phyloP scores from a whole-genome alignment of 1,140 invertebrate genomes.

The Phocides pigmalion region DNA sequence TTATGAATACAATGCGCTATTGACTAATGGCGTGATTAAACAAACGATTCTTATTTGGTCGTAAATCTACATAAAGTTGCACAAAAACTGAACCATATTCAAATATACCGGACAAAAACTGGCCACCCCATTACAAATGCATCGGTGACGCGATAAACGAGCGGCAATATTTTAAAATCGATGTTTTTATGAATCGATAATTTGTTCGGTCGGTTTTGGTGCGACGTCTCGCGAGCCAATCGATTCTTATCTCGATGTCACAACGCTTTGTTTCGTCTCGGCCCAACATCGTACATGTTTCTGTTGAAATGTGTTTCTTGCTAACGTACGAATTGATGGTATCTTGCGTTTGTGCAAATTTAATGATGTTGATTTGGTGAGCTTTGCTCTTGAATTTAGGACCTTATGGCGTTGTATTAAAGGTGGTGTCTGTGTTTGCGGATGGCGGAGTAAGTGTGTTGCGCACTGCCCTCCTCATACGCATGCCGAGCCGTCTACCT shows the following conservation, averaged over 20 bases:
- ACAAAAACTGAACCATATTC: conserved; percentile 32
- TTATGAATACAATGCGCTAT: neutral
- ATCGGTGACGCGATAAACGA: conserved; percentile 71
- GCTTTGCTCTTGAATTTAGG: conserved; percentile 43
- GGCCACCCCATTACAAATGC: conserved; percentile 68
- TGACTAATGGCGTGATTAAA: conserved; percentile 9
- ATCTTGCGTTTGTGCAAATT: conserved; percentile 67
- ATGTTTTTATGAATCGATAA: conserved; percentile 84
- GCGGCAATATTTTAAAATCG: conserved; percentile 81
- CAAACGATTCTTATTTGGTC: conserved; percentile 7
- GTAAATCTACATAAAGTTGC: conserved; percentile 8
- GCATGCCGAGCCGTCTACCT: conserved; percentile 66
- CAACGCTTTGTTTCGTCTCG: conserved; percentile 81
- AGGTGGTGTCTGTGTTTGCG: conserved; percentile 30
- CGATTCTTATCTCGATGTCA: conserved; percentile 79
- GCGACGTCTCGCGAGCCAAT: conserved; percentile 79
- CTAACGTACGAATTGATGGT: conserved; percentile 75
- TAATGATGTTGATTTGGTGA: conserved; percentile 44
- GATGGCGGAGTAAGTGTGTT: conserved; percentile 37
- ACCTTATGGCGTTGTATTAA: conserved; percentile 41
- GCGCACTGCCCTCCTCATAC: conserved; percentile 59
- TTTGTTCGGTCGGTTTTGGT: conserved; percentile 79
- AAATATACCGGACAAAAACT: conserved; percentile 35
- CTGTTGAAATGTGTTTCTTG: conserved; percentile 81
- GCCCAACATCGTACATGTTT: conserved; percentile 73